Conservation (phyloP, 2,113 vertebrate genomes). For the Diadophis punctatus region DNA sequence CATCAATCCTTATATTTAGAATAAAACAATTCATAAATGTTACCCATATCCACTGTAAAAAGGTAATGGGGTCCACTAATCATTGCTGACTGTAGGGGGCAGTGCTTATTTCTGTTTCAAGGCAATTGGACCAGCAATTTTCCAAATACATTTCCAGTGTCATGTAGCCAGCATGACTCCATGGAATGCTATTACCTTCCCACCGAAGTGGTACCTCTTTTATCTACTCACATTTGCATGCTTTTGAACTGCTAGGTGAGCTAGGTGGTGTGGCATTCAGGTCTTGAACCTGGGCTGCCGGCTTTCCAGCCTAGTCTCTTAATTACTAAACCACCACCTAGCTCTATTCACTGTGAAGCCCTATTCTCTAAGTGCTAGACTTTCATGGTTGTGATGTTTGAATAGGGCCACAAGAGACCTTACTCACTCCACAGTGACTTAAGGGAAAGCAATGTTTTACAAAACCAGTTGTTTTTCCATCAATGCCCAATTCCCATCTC, state of each 20-base stretch:
- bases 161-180: no score
- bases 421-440: background rate
- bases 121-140: background rate
- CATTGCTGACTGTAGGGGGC: background rate
- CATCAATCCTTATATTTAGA: background rate
- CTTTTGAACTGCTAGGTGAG: no score
- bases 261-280: no score
- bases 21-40: background rate
- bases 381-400: background rate
- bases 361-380: background rate
- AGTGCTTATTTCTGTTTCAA: background rate
- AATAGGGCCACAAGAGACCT: background rate
- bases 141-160: background rate
- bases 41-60: background rate
- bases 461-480: background rate
- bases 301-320: background rate
- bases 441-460: background rate
- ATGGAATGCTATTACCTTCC: no score
- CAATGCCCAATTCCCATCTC: background rate
- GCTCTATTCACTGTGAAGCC: background rate
- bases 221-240: no score
- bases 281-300: no score
- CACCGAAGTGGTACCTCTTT: no score
- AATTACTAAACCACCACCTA: background rate
- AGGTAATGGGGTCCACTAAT: background rate